Base-by-base conservation (phyloP, 92 coral and sea anemone genomes). In the Parazoanthus swiftii region DNA sequence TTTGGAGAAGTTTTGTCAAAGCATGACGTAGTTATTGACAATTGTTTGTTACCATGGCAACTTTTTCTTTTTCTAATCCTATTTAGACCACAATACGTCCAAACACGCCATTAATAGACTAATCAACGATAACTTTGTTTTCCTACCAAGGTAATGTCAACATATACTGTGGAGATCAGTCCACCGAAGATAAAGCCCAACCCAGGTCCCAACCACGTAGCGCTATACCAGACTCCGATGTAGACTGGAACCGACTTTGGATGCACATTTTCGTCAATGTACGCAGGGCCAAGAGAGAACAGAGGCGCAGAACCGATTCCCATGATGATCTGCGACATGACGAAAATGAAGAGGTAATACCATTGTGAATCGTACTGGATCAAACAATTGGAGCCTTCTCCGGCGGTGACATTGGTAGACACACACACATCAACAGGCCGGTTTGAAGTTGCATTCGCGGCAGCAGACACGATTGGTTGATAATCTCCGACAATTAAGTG, bases 281-380 rank as follows among this genome's bases (percentile, higher is more conserved):
- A 94, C 25, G 98, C 98, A 38, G 95, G 98, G 81, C 93, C 94
- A 86, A 96, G 94, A 8, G 96, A 90, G 90, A 88, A 94, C 90
- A 92, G 94, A 80, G 98, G 98, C 9, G 98, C 89, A 10, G 93
- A 90, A 23, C 98, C 98, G 15, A 94, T 94, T 15, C 98, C 98
- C 96, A 96, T 96, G 80, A 93, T 78, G 85, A 96, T 65, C 88
- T 94, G 98, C 6, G 93, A 97, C 43, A 74, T 29, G 43, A 92
- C 90, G 89, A 96, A 94, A 9, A 94, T 79, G 54, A 91, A 25
- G 81, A 95, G 38, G 89, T 94, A 95, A 67, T 91, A 88, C 95
- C 93, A 90, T 23, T 90, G 93, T 43, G 94, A 89, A 50, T 90
- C 93, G 90, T 89, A 94, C 65, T 88, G 86, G 1, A 92, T 84